Evolutionary conservation across 2,797 vertebrate genomes (phyloP).

Genomic region (Neopelma chrysocephalum): DNA sequence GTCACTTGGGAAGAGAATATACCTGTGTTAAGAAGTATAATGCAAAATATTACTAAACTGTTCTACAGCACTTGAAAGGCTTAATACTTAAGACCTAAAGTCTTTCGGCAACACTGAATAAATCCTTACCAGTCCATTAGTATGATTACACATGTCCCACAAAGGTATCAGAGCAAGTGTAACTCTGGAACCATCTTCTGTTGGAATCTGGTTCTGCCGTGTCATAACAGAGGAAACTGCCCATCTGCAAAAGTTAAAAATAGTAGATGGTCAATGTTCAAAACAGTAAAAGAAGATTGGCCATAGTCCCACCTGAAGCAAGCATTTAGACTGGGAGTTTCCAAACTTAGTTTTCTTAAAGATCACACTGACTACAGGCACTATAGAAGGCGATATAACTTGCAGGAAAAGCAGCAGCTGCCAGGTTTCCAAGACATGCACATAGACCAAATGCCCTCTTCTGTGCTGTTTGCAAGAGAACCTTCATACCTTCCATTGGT

Average conservation of each 20-base stretch:
- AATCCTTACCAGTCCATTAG: slow-evolving; percentile 90
- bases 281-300: background rate
- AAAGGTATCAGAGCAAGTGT: slow-evolving; percentile 95
- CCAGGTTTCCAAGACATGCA: background rate
- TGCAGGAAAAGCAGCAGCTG: background rate
- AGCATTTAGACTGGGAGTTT: background rate
- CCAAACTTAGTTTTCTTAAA: background rate
- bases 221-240: slow-evolving; percentile 98
- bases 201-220: slow-evolving; percentile 97
- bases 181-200: slow-evolving; percentile 93
- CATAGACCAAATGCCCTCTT: background rate
- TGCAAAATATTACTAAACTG: background rate
- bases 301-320: background rate
- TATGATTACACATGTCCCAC: slow-evolving; percentile 99
- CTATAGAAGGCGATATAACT: background rate
- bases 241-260: slow-evolving; percentile 81
- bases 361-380: background rate
- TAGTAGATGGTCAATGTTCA: background rate
- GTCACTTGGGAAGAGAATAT: background rate
- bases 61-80: background rate
- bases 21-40: background rate
- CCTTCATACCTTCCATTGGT: background rate
- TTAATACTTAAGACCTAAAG: background rate
- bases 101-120: background rate
- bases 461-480: background rate